Evolutionary conservation across 2,888 invertebrate species (phyloP), one percentile per base, ranked within the genome.

Genomic region (Mimas tiliae): DNA sequence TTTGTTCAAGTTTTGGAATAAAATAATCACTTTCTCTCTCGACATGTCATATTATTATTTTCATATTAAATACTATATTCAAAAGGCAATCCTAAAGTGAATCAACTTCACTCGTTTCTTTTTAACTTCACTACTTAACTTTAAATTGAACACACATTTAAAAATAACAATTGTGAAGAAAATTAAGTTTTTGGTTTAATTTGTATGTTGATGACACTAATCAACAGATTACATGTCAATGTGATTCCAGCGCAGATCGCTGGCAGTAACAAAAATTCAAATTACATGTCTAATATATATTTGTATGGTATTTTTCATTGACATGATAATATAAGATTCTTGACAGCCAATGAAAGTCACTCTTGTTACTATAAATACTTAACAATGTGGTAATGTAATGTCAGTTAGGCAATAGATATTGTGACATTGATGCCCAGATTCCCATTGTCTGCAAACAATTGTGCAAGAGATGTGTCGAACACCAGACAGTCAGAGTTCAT

Each of bases 341-440:
- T 74, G 72, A 68, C 76, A 80, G 78, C 80, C 81, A 82, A 82
- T 78, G 65, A 58, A 74, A 76, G 74, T 76, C 74, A 76, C 75
- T 76, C 70, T 64, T 64, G 42, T 52, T 53, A 67, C 66, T 70
- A 65, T 69, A 64, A 64, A 65, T 67, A 27, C 34, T 68, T 75
- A 74, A 74, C 72, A 75, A 71, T 74, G 75, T 76, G 75, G 76
- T 78, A 85, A 65, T 64, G 47, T 47, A 34, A 79, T 74, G 72
- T 74, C 70, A 72, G 80, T 95, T 95, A 97, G 93, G 97, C 97
- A 95, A 97, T 96, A 75, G 98, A 98, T 91, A 99, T 99, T 87
- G 99, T 99, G 83, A 99, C 99, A 94, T 99, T 99, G 82, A 99
- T 99, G 80, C 99, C 99, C 76, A 99, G 95, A 93, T 99, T 99